phyloP scores from a whole-genome alignment of 2,113 vertebrate species.

The Probosciger aterrimus region DNA sequence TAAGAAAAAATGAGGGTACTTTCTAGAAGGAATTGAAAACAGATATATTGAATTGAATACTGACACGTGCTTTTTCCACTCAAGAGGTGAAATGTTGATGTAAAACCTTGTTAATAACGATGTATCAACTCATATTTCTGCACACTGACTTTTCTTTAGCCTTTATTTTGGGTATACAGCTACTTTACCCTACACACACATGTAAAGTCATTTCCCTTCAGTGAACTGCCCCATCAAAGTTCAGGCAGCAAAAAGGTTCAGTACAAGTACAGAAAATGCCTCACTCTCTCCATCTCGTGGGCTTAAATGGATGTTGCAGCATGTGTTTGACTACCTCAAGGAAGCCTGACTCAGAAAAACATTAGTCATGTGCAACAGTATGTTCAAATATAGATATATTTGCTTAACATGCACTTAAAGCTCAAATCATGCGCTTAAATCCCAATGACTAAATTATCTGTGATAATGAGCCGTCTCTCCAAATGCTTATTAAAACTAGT shows the following conservation, averaged over 20 bases:
- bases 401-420: neutral
- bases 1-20: neutral
- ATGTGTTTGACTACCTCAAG: neutral
- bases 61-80: neutral
- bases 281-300: slow-evolving; percentile 66
- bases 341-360: neutral
- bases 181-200: neutral
- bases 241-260: neutral
- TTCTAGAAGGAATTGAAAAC: neutral
- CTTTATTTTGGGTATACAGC: neutral
- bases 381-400: neutral
- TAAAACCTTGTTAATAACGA: neutral
- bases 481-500: rapidly evolving
- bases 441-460: neutral
- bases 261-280: neutral
- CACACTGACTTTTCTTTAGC: neutral
- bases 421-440: neutral
- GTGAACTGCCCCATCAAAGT: neutral
- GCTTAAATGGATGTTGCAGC: neutral
- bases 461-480: neutral
- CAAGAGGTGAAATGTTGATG: neutral
- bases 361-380: rapidly evolving
- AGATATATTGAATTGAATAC: neutral
- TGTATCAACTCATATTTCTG: neutral
- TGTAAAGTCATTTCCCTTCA: neutral